phyloP scores from a whole-genome alignment of 2,797 vertebrate genomes.

The Trichosurus vulpecula region DNA sequence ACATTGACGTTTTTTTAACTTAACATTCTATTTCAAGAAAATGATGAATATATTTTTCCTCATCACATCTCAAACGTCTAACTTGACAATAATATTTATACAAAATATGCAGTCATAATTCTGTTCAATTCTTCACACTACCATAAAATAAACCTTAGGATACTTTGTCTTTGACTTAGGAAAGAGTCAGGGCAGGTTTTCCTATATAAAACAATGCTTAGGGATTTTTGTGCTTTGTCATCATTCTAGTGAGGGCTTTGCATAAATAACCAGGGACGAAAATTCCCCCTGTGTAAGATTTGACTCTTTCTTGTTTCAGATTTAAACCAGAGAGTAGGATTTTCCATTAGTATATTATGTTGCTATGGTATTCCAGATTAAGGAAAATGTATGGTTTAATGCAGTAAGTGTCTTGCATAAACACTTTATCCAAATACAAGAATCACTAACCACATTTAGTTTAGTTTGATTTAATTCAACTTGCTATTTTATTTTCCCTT shows the following conservation, averaged over 20 bases:
- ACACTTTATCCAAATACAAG: background rate
- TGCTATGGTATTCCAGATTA: background rate
- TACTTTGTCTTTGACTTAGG: conserved; percentile 28
- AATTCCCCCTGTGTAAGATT: background rate
- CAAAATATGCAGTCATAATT: background rate
- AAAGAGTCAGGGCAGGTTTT: conserved; percentile 17
- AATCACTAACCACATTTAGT: background rate
- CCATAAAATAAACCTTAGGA: conserved; percentile 6
- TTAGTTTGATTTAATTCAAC: background rate
- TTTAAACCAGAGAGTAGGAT: background rate
- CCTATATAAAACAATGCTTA: background rate
- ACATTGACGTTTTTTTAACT: background rate
- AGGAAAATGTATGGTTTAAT: background rate
- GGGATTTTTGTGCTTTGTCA: background rate
- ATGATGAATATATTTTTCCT: background rate
- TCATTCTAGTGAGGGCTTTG: background rate
- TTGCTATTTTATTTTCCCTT: conserved; percentile 33
- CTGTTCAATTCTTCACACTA: conserved; percentile 29
- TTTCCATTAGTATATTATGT: background rate
- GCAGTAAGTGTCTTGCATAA: background rate
- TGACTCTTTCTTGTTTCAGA: background rate
- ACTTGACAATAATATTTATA: conserved; percentile 25
- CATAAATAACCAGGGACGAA: conserved; percentile 3
- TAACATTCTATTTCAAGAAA: conserved; percentile 18
- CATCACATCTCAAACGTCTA: conserved; percentile 23